Conservation (phyloP, 2,888 invertebrate genomes). For the Germaria angustata region DNA sequence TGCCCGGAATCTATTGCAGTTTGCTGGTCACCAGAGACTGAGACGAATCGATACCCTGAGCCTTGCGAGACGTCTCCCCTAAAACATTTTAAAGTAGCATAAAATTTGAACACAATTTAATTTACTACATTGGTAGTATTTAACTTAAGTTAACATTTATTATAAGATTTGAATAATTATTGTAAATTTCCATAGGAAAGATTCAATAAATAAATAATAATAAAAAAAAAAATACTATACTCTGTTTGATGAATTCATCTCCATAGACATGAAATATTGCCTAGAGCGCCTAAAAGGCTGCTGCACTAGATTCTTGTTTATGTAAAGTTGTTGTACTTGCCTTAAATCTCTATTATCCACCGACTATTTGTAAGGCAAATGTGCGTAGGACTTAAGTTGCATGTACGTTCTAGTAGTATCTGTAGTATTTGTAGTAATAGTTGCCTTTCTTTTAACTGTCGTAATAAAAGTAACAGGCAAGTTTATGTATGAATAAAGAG, state of each 20-base stretch:
- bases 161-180: too few relatives aligned
- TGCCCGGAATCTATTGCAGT: too few relatives aligned
- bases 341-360: not conserved
- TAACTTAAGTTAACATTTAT: too few relatives aligned
- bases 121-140: too few relatives aligned
- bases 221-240: not conserved
- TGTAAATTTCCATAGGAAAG: too few relatives aligned
- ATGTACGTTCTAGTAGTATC: too few relatives aligned
- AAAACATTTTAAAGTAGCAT: too few relatives aligned
- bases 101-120: too few relatives aligned
- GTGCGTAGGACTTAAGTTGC: not conserved
- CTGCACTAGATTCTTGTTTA: not conserved
- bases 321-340: not conserved
- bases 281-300: conserved; percentile 23
- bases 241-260: conserved; percentile 4
- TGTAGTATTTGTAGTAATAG: not conserved
- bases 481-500: not conserved
- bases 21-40: too few relatives aligned
- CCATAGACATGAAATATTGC: conserved; percentile 1
- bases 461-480: not conserved
- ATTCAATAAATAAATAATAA: too few relatives aligned
- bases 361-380: not conserved
- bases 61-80: too few relatives aligned
- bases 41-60: too few relatives aligned
- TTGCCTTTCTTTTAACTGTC: not conserved